Percentiles rank a stretch among this genome's conserved stretches.
Conservation (phyloP, 2,113 vertebrate genomes). For the Dicaeum eximium region DNA sequence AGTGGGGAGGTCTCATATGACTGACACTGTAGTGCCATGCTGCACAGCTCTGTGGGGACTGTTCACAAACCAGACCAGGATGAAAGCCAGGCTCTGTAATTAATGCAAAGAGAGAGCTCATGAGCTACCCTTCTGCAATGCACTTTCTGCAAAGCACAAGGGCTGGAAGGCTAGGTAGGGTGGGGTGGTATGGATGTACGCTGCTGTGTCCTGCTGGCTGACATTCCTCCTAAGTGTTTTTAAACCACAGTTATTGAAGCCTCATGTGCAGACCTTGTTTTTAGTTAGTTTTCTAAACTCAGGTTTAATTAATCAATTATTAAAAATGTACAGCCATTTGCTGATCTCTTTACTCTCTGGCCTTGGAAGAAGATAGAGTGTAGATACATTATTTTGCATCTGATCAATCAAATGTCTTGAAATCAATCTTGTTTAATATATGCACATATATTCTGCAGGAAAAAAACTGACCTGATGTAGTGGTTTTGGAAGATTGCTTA, state of each 20-base stretch:
- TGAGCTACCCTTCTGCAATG: neutral
- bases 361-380: neutral
- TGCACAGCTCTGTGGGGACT: neutral
- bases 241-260: neutral
- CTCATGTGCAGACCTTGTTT: neutral
- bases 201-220: neutral
- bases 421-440: neutral
- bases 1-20: neutral
- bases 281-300: neutral
- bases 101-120: neutral
- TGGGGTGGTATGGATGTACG: rapidly evolving
- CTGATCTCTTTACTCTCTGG: neutral
- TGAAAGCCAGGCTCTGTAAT: neutral
- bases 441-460: neutral
- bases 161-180: neutral
- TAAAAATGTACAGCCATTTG: neutral
- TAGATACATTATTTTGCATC: neutral
- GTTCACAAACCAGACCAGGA: neutral
- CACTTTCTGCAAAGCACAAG: neutral
- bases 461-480: neutral
- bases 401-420: neutral
- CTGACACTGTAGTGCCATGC: rapidly evolving
- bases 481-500: neutral
- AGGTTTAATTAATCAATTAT: neutral
- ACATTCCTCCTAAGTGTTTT: neutral